Percentiles rank a stretch among this genome's conserved stretches.
Conservation (phyloP, 2,888 invertebrate species). For the Folsomia candida region DNA sequence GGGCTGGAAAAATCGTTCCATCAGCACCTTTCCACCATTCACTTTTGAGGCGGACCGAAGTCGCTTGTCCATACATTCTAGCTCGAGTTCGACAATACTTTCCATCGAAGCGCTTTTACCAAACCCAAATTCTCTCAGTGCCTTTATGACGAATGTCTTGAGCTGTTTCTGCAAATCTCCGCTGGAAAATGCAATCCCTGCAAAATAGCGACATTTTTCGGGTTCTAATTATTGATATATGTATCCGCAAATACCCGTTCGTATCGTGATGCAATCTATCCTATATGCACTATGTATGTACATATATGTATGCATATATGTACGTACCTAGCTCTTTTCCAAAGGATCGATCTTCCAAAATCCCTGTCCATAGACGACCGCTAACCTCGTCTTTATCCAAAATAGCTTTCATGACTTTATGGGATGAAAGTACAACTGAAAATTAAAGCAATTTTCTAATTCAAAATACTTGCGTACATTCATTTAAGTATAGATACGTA, state of each 20-base stretch:
- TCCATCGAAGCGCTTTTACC: constrained; percentile 43
- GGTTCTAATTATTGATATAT: too few species aligned
- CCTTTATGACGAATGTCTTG: constrained; percentile 37
- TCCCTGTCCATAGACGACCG: constrained; percentile 45
- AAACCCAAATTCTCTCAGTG: constrained; percentile 42
- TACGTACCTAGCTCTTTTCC: constrained; percentile 44
- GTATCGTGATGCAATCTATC: too few species aligned
- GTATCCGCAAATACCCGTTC: too few species aligned
- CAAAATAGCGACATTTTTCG: too few species aligned
- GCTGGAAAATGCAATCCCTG: constrained; percentile 39
- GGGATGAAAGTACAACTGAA: constrained; percentile 37
- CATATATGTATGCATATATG: too few species aligned
- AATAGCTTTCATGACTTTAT: constrained; percentile 33
- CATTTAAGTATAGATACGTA: too few species aligned
- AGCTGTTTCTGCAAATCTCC: constrained; percentile 35
- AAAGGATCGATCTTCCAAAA: constrained; percentile 42
- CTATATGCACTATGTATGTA: too few species aligned
- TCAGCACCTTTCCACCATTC: constrained; percentile 33
- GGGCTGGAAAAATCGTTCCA: constrained; percentile 45
- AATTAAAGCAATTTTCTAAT: not conserved
- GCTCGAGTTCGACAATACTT: constrained; percentile 28
- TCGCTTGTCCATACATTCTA: constrained; percentile 32
- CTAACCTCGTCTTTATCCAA: constrained; percentile 39
- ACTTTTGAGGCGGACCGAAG: constrained; percentile 18
- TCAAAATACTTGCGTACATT: too few species aligned